A percentile compares a stretch with the other conserved stretches of the same genome.
phyloP scores from a whole-genome alignment of 2,888 invertebrate genomes.

The Zaprionus lineosus region DNA sequence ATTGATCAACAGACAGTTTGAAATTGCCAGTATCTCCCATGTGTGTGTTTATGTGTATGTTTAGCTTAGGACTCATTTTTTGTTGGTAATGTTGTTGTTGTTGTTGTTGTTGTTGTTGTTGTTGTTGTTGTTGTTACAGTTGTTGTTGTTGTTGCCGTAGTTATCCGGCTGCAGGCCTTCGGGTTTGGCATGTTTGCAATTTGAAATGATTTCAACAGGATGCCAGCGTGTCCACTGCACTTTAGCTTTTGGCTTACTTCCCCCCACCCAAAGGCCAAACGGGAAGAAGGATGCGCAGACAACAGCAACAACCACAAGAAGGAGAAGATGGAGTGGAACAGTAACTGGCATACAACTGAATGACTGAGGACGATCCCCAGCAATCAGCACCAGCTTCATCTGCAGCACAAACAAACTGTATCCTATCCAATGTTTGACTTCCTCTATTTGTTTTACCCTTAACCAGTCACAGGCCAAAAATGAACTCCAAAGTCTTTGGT shows the following conservation, averaged over 20 bases:
- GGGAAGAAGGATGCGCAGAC: constrained; percentile 57
- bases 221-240: constrained; percentile 72
- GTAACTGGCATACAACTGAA: constrained; percentile 40
- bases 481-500: constrained; percentile 52
- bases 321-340: constrained; percentile 26
- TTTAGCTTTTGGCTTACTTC: constrained; percentile 62
- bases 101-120: constrained; percentile 30
- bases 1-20: background rate
- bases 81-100: too few species aligned
- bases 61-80: too few species aligned
- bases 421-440: constrained; percentile 54
- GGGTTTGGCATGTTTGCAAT: constrained; percentile 67
- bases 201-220: constrained; percentile 76
- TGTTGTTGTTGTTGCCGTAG: constrained; percentile 30
- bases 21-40: constrained; percentile 1
- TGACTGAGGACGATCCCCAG: constrained; percentile 41
- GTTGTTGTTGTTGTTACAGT: constrained; percentile 22
- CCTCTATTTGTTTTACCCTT: constrained; percentile 53
- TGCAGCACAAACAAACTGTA: constrained; percentile 53
- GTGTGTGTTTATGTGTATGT: constrained; percentile 14
- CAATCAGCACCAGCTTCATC: constrained; percentile 51
- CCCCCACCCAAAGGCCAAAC: constrained; percentile 49
- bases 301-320: constrained; percentile 26
- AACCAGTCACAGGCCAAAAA: constrained; percentile 28
- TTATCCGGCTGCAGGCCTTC: too few species aligned